Conservation (phyloP, 2,113 vertebrate genomes). For the Camelus bactrianus region DNA sequence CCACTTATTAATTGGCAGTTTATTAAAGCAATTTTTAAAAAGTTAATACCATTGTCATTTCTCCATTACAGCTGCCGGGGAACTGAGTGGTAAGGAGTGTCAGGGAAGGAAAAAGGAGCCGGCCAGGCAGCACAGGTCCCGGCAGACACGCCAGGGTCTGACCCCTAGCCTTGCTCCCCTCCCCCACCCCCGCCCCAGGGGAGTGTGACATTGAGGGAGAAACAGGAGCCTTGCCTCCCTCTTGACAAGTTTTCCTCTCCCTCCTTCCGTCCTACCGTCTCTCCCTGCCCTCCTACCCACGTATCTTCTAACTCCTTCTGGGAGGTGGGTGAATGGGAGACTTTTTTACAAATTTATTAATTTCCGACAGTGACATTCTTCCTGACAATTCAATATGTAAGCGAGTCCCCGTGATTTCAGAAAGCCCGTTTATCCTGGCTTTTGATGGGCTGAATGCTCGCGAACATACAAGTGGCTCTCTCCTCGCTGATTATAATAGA, state of each 20-base stretch:
- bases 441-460: slow-evolving; percentile 61
- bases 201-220: too few relatives aligned
- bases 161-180: too few relatives aligned
- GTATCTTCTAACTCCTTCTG: background rate
- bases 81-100: slow-evolving; percentile 5
- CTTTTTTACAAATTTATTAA: slow-evolving; percentile 63
- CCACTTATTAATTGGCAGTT: slow-evolving; percentile 76
- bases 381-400: slow-evolving; percentile 64
- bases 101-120: background rate
- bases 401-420: slow-evolving; percentile 55
- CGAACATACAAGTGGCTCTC: slow-evolving; percentile 29
- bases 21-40: slow-evolving; percentile 80
- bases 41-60: slow-evolving; percentile 70
- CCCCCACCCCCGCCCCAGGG: accelerated
- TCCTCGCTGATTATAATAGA: slow-evolving; percentile 77
- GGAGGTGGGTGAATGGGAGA: background rate
- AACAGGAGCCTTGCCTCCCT: background rate
- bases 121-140: slow-evolving; percentile 34
- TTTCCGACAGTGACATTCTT: slow-evolving; percentile 71
- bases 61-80: slow-evolving; percentile 61
- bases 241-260: background rate
- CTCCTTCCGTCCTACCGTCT: background rate
- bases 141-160: background rate
- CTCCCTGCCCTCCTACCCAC: background rate
- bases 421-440: slow-evolving; percentile 66